A percentile compares a stretch with the other conserved stretches of the same genome.
These are phyloP conservation scores for Leucoraja ocellata DNA, from an alignment of 2,797 vertebrate species.

Conservation along the genomic window DNA sequence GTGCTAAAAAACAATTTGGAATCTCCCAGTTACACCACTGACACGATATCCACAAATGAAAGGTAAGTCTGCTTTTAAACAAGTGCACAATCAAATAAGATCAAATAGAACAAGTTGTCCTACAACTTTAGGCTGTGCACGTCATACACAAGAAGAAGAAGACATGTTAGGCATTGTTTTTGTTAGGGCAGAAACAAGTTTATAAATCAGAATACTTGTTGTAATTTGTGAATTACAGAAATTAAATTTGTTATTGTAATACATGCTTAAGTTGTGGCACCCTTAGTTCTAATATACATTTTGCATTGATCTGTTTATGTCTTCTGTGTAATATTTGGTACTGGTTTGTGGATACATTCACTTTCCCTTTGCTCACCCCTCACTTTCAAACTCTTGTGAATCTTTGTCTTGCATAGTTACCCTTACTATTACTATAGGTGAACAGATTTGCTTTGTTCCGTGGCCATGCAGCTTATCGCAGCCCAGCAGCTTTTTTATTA, in stretches of 20 bases:
- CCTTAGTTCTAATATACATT: constrained; percentile 14
- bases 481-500: constrained; percentile 50
- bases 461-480: constrained; percentile 52
- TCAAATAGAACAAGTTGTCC: too few relatives aligned
- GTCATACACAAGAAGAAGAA: too few relatives aligned
- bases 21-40: background rate
- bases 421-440: constrained; percentile 33
- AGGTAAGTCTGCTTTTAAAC: background rate
- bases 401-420: constrained; percentile 43
- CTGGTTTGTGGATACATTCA: constrained; percentile 49
- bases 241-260: background rate
- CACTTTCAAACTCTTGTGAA: constrained; percentile 48
- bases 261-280: constrained; percentile 4
- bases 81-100: too few relatives aligned
- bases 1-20: too few relatives aligned
- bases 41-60: background rate
- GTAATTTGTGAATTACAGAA: background rate
- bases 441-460: constrained; percentile 51
- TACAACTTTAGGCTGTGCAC: too few relatives aligned
- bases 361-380: constrained; percentile 46
- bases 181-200: background rate
- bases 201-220: background rate
- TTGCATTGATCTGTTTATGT: background rate
- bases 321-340: constrained; percentile 35
- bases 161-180: background rate